Evolutionary conservation across 2,113 vertebrate genomes (phyloP).

Genomic region (Larimichthys crocea): DNA sequence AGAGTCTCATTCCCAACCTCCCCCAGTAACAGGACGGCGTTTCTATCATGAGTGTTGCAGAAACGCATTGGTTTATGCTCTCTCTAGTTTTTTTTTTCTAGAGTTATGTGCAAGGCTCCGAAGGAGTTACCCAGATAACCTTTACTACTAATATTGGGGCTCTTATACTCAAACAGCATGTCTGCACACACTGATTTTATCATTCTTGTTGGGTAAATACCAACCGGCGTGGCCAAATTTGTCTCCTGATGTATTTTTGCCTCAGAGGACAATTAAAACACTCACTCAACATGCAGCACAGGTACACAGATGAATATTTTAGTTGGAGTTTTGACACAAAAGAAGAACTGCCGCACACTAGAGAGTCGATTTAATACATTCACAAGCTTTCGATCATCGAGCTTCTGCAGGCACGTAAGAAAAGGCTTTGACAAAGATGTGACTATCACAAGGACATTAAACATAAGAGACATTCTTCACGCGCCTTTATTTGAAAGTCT

Average conservation of each 20-base stretch:
- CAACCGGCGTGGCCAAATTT: conserved; percentile 1
- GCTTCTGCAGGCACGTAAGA: background rate
- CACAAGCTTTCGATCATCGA: background rate
- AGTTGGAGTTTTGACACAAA: background rate
- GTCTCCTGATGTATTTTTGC: conserved; percentile 12
- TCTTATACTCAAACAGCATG: conserved; percentile 24
- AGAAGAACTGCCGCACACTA: background rate
- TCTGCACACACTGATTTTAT: too few relatives aligned
- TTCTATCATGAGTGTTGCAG: conserved; percentile 38
- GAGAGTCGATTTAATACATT: background rate
- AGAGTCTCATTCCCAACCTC: conserved; percentile 50
- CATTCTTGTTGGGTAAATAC: background rate
- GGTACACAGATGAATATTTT: conserved; percentile 29
- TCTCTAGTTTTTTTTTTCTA: background rate
- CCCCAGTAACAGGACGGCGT: conserved; percentile 41
- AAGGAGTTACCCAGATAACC: conserved; percentile 16
- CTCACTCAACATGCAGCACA: conserved; percentile 18
- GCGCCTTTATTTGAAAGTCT: too few relatives aligned
- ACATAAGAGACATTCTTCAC: background rate
- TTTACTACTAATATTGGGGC: background rate
- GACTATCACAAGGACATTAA: background rate
- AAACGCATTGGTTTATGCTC: conserved; percentile 42
- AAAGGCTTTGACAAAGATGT: background rate
- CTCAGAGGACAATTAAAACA: conserved; percentile 15
- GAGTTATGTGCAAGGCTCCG: conserved; percentile 3